Evolutionary conservation across 2,113 vertebrate species (phyloP), one percentile per base, ranked within the genome.

Genomic region (Isichthys henryi): DNA sequence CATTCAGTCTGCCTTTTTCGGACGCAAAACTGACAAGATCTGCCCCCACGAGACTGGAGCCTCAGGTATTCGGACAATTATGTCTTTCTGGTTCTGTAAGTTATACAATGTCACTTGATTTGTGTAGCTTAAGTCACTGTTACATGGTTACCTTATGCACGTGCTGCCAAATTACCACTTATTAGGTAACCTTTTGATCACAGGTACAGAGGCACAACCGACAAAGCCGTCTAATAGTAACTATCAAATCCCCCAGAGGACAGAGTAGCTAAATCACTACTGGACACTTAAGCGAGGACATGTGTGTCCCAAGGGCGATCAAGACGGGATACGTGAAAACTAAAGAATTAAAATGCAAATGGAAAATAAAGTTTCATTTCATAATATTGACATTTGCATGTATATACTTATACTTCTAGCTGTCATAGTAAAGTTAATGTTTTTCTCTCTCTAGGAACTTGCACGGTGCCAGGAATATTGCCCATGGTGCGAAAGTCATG

Each of bases 1-100:
- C 92, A 93, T 96, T 89, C 94, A 95, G 92, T 95, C 96, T 0
- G 96, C 95, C 31, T 96, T 96, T 93, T 95, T 89, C 0, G 95
- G 96, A 5, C 93, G 95, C 2, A 91, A 91, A 10, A 93, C 53
- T 4, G 88, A 50, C 0, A 92, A 92, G 31, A 93, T 95, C 93
- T 96, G 96, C 90, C 94, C 95, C 0, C 90, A 92, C 43, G 27
- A 88, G 15, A 91, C 50, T 0, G 94, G 90, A 43, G 84, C 93
- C 10, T 91, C 93, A 88, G 91, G 90, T 94, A 83, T 62, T 3
- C 15, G 56, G 35, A 3, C 15, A 88, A 31, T 45, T 49, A 52
- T 21, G 8, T 13, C 17, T 46, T 23, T 52, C 35, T 39, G 31
- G 4, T 77, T 35, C 70, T 39, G 11, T 74, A 5, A 19, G 6